Conservation (phyloP, 2,113 vertebrate genomes). For the Anolis carolinensis region DNA sequence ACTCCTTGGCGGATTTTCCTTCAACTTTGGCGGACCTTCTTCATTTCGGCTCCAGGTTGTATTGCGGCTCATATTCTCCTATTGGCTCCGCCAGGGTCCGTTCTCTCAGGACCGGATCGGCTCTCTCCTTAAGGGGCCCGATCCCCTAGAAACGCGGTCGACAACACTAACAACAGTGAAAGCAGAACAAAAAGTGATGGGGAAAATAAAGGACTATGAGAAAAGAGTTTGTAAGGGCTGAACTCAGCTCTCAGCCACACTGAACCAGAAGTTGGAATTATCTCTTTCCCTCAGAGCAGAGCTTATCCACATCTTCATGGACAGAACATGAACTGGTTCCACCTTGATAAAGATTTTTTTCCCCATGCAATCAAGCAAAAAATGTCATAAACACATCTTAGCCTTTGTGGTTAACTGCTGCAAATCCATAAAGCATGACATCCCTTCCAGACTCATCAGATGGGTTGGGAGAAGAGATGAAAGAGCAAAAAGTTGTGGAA, state of each 20-base stretch:
- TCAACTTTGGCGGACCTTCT: too few relatives aligned
- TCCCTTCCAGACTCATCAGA: neutral
- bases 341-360: neutral
- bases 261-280: neutral
- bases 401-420: neutral
- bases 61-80: too few relatives aligned
- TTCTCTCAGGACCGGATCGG: too few relatives aligned
- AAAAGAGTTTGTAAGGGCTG: neutral
- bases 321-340: slow-evolving; percentile 4
- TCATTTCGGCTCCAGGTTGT: too few relatives aligned
- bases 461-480: neutral
- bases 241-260: neutral
- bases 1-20: too few relatives aligned
- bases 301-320: slow-evolving; percentile 9
- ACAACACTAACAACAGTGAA: neutral
- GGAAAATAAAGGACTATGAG: neutral
- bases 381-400: neutral
- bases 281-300: neutral
- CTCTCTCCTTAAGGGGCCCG: too few relatives aligned
- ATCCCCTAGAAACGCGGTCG: too few relatives aligned
- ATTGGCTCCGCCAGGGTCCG: too few relatives aligned
- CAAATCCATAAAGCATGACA: neutral
- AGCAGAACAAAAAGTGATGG: neutral
- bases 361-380: neutral
- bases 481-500: neutral